Evolutionary conservation across 2,888 invertebrate species (phyloP), one percentile per base, ranked within the genome.

Genomic region (Ochropacha duplaris): DNA sequence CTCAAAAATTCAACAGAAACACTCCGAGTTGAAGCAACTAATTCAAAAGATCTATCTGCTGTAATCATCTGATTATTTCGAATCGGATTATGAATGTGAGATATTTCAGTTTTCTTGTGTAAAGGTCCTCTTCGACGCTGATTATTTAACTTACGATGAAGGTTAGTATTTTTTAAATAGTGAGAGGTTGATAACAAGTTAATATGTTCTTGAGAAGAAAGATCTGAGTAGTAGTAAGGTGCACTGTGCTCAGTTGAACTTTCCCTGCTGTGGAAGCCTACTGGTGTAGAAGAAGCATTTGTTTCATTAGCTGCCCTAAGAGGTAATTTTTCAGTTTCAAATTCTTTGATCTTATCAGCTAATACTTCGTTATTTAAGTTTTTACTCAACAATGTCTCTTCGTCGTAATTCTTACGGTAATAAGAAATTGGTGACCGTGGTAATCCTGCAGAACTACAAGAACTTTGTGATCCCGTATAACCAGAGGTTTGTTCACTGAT

Each of bases 151-250:
- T 94, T 94, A 1, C 93, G 88, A 72, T 92, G 91, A 57, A 91
- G 81, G 69, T 92, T 92, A 65, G 93, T 92, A 74, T 92, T 93
- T 72, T 93, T 93, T 63, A 92, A 77, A 63, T 81, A 93, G 73
- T 92, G 92, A 58, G 90, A 88, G 56, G 88, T 87, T 56, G 89
- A 87, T 52, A 91, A 66, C 56, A 90, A 72, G 69, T 93, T 92
- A 59, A 93, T 89, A 66, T 93, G 91, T 64, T 93, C 93, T 71
- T 93, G 93, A 3, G 93, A 88, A 69, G 92, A 95, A 54, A 95
- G 91, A 83, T 98, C 97, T 0, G 97, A 97, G 81, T 97, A 97
- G 77, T 97, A 97, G 77, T 97, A 97, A 0, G 97, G 97, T 34
- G 96, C 97, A 57, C 95, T 94, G 62, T 95, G 95, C 65, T 95